phyloP scores from a whole-genome alignment of 1,140 invertebrate species.

The Orius laevigatus region DNA sequence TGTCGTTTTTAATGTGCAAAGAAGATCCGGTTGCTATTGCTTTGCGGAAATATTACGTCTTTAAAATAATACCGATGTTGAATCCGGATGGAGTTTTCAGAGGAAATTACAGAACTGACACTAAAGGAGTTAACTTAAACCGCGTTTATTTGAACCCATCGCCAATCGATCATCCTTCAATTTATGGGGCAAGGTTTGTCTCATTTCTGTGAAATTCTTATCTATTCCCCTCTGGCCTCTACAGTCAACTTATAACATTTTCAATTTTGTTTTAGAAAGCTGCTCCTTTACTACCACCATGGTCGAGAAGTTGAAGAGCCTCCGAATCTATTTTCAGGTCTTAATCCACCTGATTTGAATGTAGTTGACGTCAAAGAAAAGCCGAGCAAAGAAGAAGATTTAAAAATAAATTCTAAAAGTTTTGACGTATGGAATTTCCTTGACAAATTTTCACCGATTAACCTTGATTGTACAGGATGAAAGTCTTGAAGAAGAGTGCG shows the following conservation, averaged over 20 bases:
- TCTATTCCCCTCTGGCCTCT: background rate
- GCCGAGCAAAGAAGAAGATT: background rate
- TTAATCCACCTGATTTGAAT: background rate
- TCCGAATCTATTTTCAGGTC: background rate
- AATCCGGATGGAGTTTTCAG: slow-evolving; percentile 85
- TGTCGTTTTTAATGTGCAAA: slow-evolving; percentile 57
- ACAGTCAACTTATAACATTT: too few species aligned
- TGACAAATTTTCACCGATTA: too few species aligned
- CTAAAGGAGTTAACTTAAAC: slow-evolving; percentile 77
- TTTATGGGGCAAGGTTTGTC: slow-evolving; percentile 49
- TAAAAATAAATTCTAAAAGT: background rate
- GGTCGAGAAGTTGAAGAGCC: slow-evolving; percentile 16
- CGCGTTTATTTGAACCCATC: slow-evolving; percentile 66
- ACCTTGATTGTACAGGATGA: too few species aligned
- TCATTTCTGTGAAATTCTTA: background rate
- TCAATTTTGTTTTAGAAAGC: slow-evolving; percentile 17
- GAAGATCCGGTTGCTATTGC: slow-evolving; percentile 54
- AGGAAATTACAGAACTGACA: slow-evolving; percentile 81
- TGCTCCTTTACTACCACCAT: slow-evolving; percentile 22
- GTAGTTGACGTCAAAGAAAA: background rate
- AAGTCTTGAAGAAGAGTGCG: too few species aligned
- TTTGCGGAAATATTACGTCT: slow-evolving; percentile 64
- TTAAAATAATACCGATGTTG: slow-evolving; percentile 83
- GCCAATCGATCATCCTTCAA: slow-evolving; percentile 57
- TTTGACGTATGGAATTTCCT: too few species aligned